These are phyloP conservation scores for Drosophila kambysellisi DNA, from an alignment of 2,888 invertebrate genomes.

Conservation along the genomic window DNA sequence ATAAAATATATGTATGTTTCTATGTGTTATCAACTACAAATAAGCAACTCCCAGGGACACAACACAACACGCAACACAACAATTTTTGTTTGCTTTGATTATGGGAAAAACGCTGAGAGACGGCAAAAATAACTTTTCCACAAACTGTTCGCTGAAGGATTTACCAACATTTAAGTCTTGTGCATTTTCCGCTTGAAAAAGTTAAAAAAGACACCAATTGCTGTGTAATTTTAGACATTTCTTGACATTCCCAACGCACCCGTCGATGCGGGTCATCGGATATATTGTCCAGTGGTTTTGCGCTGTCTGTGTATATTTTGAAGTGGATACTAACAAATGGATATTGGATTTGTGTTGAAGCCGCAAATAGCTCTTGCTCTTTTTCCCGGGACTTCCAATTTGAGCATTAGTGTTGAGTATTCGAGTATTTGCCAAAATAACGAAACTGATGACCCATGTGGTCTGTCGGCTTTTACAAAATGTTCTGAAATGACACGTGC, in stretches of 20 bases:
- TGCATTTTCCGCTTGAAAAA: conserved; percentile 52
- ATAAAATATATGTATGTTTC: not conserved
- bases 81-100: conserved; percentile 45
- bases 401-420: conserved; percentile 63
- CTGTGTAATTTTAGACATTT: conserved; percentile 68
- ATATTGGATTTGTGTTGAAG: conserved; percentile 67
- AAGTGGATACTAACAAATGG: conserved; percentile 77
- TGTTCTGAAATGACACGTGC: conserved; percentile 44
- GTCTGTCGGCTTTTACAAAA: conserved; percentile 58
- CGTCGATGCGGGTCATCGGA: conserved; percentile 16
- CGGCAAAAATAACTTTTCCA: conserved; percentile 21
- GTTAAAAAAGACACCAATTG: conserved; percentile 70
- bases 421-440: conserved; percentile 39
- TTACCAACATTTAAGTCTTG: conserved; percentile 35
- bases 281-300: conserved; percentile 20
- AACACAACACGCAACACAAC: conserved; percentile 2
- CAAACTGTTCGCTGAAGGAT: conserved; percentile 24
- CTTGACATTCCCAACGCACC: conserved; percentile 34
- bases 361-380: conserved; percentile 46
- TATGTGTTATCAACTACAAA: conserved; percentile 34
- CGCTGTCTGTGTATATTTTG: conserved; percentile 54
- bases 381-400: conserved; percentile 34
- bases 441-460: conserved; percentile 74
- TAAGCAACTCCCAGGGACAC: conserved; percentile 13
- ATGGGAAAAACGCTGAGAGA: conserved; percentile 29